Conservation (phyloP, 2,797 vertebrate genomes). For the Coracias cyanogaster region DNA sequence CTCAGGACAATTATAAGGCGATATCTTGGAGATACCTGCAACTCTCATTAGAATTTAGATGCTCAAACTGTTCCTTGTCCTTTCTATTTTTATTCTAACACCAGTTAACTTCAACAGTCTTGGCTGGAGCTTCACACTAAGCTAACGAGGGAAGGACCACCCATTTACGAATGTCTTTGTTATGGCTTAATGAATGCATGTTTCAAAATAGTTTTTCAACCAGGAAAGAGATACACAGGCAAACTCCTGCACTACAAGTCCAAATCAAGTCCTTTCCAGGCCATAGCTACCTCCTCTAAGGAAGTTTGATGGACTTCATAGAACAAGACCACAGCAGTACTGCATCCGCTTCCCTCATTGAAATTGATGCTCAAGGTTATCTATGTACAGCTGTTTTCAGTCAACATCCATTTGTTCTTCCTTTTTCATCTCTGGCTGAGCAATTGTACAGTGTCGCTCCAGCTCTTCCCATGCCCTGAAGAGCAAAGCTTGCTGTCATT, state of each 20-base stretch:
- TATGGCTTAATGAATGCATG: background rate
- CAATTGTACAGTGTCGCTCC: background rate
- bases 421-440: slow-evolving; percentile 40
- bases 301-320: background rate
- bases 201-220: background rate
- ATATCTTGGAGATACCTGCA: background rate
- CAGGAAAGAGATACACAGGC: background rate
- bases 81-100: background rate
- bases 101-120: background rate
- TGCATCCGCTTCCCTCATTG: background rate
- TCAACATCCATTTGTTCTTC: slow-evolving; percentile 36
- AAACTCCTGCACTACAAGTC: background rate
- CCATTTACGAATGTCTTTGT: background rate
- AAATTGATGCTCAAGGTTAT: background rate
- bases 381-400: background rate
- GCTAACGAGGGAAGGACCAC: background rate
- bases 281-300: background rate
- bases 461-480: background rate
- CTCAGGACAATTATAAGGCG: background rate
- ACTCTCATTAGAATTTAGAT: background rate
- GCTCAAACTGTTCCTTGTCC: background rate
- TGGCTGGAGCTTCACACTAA: background rate
- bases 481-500: slow-evolving; percentile 27
- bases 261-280: background rate
- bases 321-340: background rate